Conservation (phyloP, 64 coral and sea anemone species). For the Pocillopora damicornis region DNA sequence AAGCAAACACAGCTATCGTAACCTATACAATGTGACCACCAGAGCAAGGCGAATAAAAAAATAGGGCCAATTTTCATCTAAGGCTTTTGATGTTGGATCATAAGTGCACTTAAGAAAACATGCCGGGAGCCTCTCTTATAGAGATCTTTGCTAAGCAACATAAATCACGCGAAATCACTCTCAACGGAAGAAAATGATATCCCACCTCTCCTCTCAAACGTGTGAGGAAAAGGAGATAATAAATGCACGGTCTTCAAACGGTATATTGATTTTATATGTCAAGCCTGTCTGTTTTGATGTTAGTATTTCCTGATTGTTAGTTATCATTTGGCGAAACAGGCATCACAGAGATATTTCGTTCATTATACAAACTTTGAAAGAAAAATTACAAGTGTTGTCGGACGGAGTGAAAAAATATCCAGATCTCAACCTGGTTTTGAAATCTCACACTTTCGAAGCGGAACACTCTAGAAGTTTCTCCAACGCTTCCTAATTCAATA, state of each 20-base stretch:
- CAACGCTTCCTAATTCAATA: background rate
- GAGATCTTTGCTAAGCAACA: background rate
- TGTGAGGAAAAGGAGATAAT: background rate
- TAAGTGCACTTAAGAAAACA: background rate
- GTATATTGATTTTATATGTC: background rate
- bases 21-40: background rate
- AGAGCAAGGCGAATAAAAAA: background rate
- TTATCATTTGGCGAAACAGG: background rate
- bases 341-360: background rate
- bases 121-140: background rate
- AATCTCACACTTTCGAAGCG: background rate
- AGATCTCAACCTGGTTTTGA: background rate
- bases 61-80: background rate
- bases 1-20: conserved; percentile 26
- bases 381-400: background rate
- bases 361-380: background rate
- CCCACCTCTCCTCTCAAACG: background rate
- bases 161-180: background rate
- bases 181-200: background rate
- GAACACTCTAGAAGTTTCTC: conserved; percentile 1
- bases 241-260: background rate
- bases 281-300: background rate
- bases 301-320: background rate
- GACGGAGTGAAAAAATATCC: background rate
- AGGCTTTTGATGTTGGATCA: background rate